Evolutionary conservation across 2,888 invertebrate species (phyloP).

Genomic region (Agelastica alni): DNA sequence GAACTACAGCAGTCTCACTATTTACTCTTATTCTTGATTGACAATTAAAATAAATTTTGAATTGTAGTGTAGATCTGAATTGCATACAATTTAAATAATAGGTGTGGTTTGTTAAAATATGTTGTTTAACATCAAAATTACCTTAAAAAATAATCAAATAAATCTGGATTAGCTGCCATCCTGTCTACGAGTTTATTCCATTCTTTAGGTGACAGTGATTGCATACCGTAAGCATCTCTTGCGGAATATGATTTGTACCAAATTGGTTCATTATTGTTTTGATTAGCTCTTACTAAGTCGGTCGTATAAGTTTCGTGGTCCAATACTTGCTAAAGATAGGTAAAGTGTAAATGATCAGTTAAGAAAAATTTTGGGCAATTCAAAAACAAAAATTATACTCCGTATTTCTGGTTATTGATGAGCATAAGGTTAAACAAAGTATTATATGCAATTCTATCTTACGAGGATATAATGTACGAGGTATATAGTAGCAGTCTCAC

Average conservation of each 20-base stretch:
- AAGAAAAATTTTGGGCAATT: not conserved
- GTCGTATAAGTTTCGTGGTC: constrained; percentile 96
- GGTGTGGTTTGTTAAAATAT: too few relatives aligned
- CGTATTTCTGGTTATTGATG: too few relatives aligned
- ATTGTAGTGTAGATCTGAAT: too few relatives aligned
- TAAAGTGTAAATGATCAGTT: not conserved
- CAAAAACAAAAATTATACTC: too few relatives aligned
- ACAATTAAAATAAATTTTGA: too few relatives aligned
- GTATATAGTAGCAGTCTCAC: not conserved
- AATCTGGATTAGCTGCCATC: constrained; percentile 79
- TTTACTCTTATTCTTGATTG: too few relatives aligned
- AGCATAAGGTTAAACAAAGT: too few relatives aligned
- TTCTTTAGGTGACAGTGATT: constrained; percentile 80
- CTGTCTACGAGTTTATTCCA: constrained; percentile 88
- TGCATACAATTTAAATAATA: too few relatives aligned
- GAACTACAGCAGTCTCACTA: too few relatives aligned
- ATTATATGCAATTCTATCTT: too few relatives aligned
- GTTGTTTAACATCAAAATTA: too few relatives aligned
- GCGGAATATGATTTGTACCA: constrained; percentile 89
- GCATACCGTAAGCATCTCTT: constrained; percentile 79
- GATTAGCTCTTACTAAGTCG: constrained; percentile 90
- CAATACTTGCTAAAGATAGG: constrained; percentile 71
- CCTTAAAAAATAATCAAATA: constrained; percentile 89
- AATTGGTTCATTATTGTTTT: constrained; percentile 70
- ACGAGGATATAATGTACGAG: too few relatives aligned